A percentile compares a stretch with the other conserved stretches of the same genome.
phyloP scores from a whole-genome alignment of 2,113 vertebrate species.

The Erythrocebus patas region DNA sequence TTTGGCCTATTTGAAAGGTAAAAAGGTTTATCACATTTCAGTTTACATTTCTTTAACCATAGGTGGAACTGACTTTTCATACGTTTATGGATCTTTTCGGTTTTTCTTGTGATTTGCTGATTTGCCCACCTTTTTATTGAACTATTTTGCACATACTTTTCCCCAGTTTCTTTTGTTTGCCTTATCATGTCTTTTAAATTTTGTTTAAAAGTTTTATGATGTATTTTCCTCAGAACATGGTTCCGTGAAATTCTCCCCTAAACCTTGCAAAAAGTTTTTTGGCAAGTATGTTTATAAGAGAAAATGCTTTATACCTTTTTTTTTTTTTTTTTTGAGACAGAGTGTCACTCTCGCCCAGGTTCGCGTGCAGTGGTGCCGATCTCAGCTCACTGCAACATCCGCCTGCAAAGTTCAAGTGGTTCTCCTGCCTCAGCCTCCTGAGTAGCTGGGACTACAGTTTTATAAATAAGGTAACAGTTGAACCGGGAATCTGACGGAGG shows the following conservation, averaged over 20 bases:
- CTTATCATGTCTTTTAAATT: neutral
- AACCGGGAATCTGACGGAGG: no score
- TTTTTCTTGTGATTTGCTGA: neutral
- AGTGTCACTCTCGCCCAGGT: neutral
- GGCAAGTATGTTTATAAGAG: neutral
- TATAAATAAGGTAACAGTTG: no score
- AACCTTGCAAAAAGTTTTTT: neutral
- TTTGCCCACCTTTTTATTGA: neutral
- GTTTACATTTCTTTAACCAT: slow-evolving; percentile 12
- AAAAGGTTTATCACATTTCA: neutral
- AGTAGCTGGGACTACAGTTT: neutral
- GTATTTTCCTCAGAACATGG: neutral
- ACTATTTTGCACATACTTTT: neutral
- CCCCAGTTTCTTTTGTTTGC: neutral
- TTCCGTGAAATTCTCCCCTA: neutral
- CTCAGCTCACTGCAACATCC: neutral
- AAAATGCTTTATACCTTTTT: neutral
- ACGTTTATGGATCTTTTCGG: neutral
- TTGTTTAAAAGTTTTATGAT: neutral
- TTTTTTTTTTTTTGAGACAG: neutral
- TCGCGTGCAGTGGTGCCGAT: neutral
- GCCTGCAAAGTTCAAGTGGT: neutral
- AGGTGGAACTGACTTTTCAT: slow-evolving; percentile 2
- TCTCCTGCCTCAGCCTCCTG: neutral
- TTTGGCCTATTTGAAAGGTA: neutral